Conservation (phyloP, 2,113 vertebrate genomes). For the zebrafish (Danio rerio) region DNA sequence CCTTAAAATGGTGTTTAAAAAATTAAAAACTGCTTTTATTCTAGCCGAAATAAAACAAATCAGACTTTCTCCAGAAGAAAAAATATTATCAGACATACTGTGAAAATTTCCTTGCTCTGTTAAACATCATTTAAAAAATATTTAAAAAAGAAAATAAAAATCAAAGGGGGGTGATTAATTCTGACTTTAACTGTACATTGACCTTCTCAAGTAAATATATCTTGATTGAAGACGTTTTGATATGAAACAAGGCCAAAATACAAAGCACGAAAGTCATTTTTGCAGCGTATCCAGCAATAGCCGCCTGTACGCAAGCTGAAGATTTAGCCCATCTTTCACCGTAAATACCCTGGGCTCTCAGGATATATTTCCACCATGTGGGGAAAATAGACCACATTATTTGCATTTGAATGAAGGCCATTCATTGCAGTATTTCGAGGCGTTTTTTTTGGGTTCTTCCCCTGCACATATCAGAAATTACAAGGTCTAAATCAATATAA, state of each 20-base stretch:
- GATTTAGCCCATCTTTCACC: conserved; percentile 7
- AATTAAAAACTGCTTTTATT: too few species aligned
- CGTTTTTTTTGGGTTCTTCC: conserved; percentile 51
- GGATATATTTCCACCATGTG: conserved; percentile 23
- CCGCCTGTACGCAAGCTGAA: not conserved
- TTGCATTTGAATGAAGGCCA: conserved; percentile 51
- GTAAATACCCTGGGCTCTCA: conserved; percentile 8
- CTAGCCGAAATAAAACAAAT: too few species aligned
- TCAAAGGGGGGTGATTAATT: too few species aligned
- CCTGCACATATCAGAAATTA: conserved; percentile 61
- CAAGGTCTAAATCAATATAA: conserved; percentile 63
- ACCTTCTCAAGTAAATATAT: not conserved
- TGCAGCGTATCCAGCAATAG: not conserved
- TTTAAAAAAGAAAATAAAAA: too few species aligned
- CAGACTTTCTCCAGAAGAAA: too few species aligned
- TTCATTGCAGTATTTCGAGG: conserved; percentile 47
- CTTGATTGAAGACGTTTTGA: not conserved
- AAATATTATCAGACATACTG: too few species aligned
- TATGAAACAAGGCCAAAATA: not conserved
- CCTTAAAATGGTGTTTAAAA: too few species aligned
- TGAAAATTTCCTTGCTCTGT: too few species aligned
- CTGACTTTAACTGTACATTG: too few species aligned
- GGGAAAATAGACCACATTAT: conserved; percentile 39
- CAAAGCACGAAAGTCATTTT: not conserved
- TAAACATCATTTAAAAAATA: too few species aligned